phyloP scores from a whole-genome alignment of 2,113 vertebrate species.

The Sapajus apella region DNA sequence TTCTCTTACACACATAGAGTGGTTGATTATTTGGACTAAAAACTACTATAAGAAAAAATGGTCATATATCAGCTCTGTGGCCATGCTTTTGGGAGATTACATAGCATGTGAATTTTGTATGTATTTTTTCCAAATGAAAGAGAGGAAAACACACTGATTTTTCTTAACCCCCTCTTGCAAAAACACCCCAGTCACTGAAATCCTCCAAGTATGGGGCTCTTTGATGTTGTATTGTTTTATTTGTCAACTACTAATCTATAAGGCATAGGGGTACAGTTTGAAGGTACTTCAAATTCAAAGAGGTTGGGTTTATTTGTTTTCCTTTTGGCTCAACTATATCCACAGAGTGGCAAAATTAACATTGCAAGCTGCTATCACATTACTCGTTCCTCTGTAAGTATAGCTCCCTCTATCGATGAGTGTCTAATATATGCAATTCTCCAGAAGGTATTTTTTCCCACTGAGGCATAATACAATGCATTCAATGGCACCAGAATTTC shows the following conservation, averaged over 20 bases:
- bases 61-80: neutral
- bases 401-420: neutral
- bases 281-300: neutral
- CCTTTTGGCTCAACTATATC: neutral
- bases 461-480: neutral
- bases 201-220: neutral
- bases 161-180: neutral
- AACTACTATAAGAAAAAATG: neutral
- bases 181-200: neutral
- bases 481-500: constrained; percentile 48
- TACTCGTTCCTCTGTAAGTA: neutral
- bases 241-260: neutral
- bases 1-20: neutral
- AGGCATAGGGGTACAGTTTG: neutral
- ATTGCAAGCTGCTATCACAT: neutral
- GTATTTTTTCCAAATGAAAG: neutral
- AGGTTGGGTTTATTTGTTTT: neutral
- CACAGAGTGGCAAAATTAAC: constrained; percentile 1
- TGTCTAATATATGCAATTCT: neutral
- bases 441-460: neutral
- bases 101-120: neutral
- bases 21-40: neutral
- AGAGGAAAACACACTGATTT: neutral
- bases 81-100: neutral
- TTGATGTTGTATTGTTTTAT: neutral